Evolutionary conservation across 2,888 invertebrate genomes (phyloP).

Genomic region (Gastracanthus pulcherrimus): DNA sequence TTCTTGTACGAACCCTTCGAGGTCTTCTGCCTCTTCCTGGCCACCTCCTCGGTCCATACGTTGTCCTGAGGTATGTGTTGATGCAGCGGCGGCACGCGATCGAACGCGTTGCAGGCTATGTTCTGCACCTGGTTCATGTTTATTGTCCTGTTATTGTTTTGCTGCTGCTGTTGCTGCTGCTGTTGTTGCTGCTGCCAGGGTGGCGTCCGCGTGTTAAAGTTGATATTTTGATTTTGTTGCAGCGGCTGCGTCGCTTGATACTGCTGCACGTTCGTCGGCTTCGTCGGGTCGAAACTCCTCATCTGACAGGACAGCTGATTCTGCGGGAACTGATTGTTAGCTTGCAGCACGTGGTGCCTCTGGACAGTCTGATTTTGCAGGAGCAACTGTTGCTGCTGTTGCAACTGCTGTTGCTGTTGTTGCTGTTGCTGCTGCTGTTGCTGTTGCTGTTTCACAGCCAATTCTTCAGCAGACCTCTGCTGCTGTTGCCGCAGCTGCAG

Average conservation of each 20-base stretch:
- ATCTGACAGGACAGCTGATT: slow-evolving; percentile 70
- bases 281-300: slow-evolving; percentile 74
- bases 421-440: slow-evolving; percentile 64
- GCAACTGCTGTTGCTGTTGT: slow-evolving; percentile 65
- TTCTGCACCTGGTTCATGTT: slow-evolving; percentile 66
- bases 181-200: slow-evolving; percentile 79
- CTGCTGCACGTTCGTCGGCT: slow-evolving; percentile 68
- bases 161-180: slow-evolving; percentile 51
- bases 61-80: slow-evolving; percentile 82
- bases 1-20: slow-evolving; percentile 78
- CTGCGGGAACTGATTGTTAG: slow-evolving; percentile 69
- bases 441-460: slow-evolving; percentile 45
- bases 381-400: slow-evolving; percentile 66
- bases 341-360: slow-evolving; percentile 71
- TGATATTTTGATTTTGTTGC: slow-evolving; percentile 67
- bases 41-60: slow-evolving; percentile 80
- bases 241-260: slow-evolving; percentile 64
- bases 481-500: slow-evolving; percentile 68
- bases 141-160: slow-evolving; percentile 42
- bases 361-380: slow-evolving; percentile 71
- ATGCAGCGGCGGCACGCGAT: slow-evolving; percentile 86
- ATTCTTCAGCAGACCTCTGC: slow-evolving; percentile 54
- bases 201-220: slow-evolving; percentile 78
- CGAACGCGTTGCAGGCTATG: slow-evolving; percentile 80
- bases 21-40: slow-evolving; percentile 81